These are phyloP conservation scores for Pristionchus mayeri DNA, from an alignment of 2,888 invertebrate genomes.

Conservation along the genomic window DNA sequence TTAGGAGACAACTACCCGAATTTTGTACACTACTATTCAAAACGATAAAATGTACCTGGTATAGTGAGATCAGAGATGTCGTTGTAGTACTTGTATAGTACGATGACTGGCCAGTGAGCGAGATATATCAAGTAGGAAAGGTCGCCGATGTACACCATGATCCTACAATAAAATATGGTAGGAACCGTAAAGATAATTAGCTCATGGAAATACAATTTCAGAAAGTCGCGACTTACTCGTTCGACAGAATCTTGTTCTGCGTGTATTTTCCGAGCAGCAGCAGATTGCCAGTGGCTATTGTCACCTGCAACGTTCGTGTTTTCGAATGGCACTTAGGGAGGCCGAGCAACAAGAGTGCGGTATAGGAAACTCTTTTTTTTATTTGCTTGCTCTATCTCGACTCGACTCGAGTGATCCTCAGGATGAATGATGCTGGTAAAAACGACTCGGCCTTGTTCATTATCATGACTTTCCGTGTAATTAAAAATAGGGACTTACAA, in stretches of 20 bases:
- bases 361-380: background rate
- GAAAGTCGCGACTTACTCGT: background rate
- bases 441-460: too few species aligned
- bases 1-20: background rate
- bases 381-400: too few species aligned
- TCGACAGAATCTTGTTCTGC: background rate
- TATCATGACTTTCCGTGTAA: background rate
- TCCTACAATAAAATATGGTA: background rate
- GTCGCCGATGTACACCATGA: conserved; percentile 46
- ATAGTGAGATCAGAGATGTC: background rate
- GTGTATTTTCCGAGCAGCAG: background rate
- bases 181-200: background rate
- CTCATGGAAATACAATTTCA: background rate
- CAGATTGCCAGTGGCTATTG: background rate
- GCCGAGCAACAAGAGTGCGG: background rate
- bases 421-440: too few species aligned
- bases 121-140: conserved; percentile 36
- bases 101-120: conserved; percentile 39
- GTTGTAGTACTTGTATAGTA: conserved; percentile 38
- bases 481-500: background rate
- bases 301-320: background rate
- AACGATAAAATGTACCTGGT: background rate
- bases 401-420: too few species aligned
- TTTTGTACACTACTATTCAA: too few species aligned
- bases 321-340: too few species aligned